phyloP scores from a whole-genome alignment of 1,140 invertebrate genomes.

The Nomia melanderi region DNA sequence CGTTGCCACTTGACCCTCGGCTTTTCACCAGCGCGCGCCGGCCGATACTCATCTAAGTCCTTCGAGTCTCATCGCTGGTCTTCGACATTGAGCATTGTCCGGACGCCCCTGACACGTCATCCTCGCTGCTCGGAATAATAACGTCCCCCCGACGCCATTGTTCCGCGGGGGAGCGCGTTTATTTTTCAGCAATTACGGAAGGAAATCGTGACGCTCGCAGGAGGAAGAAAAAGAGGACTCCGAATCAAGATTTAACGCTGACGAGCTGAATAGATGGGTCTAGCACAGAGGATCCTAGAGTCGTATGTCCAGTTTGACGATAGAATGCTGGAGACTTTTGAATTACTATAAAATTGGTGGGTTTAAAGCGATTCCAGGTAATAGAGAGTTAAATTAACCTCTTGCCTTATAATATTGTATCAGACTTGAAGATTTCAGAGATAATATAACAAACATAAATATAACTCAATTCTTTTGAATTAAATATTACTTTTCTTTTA shows the following conservation, averaged over 20 bases:
- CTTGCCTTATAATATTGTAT: too few relatives aligned
- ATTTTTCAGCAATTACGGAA: background rate
- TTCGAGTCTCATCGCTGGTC: constrained; percentile 20
- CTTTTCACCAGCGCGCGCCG: constrained; percentile 2
- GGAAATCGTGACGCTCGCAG: background rate
- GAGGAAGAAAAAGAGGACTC: background rate
- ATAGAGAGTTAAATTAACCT: too few relatives aligned
- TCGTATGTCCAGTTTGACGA: too few relatives aligned
- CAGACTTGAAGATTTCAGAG: too few relatives aligned
- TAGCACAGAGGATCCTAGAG: too few relatives aligned
- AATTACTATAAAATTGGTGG: too few relatives aligned
- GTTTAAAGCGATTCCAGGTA: too few relatives aligned
- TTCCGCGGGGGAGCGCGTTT: background rate
- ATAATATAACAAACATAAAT: too few relatives aligned
- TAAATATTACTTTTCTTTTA: too few relatives aligned
- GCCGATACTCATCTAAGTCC: constrained; percentile 35
- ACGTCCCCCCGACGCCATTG: constrained; percentile 24
- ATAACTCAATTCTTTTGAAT: too few relatives aligned
- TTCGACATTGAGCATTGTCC: constrained; percentile 29
- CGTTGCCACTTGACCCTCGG: constrained; percentile 43
- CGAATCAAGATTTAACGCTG: background rate
- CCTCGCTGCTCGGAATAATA: constrained; percentile 42
- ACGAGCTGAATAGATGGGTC: too few relatives aligned
- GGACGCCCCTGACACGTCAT: constrained; percentile 42
- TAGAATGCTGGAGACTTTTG: too few relatives aligned